Evolutionary conservation across 2,888 invertebrate genomes (phyloP), one percentile per base, ranked within the genome.

Genomic region (Branchellion lobata): DNA sequence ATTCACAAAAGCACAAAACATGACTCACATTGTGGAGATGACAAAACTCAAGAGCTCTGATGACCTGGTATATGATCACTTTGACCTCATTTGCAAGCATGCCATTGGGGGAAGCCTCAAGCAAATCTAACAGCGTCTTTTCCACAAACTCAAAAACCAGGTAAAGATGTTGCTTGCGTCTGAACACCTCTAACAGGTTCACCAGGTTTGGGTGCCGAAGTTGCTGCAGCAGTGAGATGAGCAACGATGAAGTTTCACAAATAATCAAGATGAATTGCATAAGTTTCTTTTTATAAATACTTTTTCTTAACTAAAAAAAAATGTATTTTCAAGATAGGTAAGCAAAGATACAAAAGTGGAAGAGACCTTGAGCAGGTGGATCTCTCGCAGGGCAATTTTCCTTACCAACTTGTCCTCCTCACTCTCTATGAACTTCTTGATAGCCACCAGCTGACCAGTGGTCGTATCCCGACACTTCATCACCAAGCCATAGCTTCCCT

Each of bases 281-380:
- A n/a, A n/a, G n/a, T n/a, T n/a, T n/a, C n/a, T n/a, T n/a, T n/a
- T n/a, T n/a, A n/a, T n/a, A n/a, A n/a, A n/a, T n/a, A n/a, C n/a
- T n/a, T n/a, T n/a, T n/a, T n/a, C n/a, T n/a, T n/a, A n/a, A n/a
- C n/a, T n/a, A n/a, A n/a, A n/a, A n/a, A n/a, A n/a, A n/a, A n/a
- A n/a, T n/a, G n/a, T n/a, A n/a, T n/a, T n/a, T n/a, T n/a, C n/a
- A n/a, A n/a, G n/a, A n/a, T n/a, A n/a, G n/a, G n/a, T n/a, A n/a
- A n/a, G n/a, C n/a, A n/a, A n/a, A n/a, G n/a, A n/a, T n/a, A n/a
- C n/a, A n/a, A n/a, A n/a, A n/a, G n/a, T n/a, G n/a, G n/a, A n/a
- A n/a, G n/a, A n/a, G n/a, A 95, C 96, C 92, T 96, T 97, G 5
- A 97, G 90, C 89, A 97, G 92, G 84, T 95, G 90, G 85, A 97